These are phyloP conservation scores for Piaya cayana DNA, from an alignment of 2,113 vertebrate species.

Conservation along the genomic window DNA sequence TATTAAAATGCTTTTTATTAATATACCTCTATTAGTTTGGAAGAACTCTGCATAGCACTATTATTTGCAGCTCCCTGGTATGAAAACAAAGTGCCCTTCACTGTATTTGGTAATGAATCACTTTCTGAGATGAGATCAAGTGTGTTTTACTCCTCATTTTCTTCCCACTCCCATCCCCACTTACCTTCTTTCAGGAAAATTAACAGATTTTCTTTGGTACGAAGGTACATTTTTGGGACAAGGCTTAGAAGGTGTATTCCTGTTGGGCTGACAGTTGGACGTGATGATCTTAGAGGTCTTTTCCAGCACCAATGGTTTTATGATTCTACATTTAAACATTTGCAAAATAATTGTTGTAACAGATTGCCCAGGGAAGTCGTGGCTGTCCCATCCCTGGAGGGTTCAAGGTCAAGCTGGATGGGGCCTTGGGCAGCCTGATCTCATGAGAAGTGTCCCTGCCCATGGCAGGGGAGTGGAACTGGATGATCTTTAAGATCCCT, in stretches of 20 bases:
- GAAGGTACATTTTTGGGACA: background rate
- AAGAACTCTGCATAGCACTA: background rate
- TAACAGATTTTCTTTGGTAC: background rate
- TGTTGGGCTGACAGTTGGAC: too few species aligned
- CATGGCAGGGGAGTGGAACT: too few species aligned
- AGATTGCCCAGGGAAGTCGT: background rate
- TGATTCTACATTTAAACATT: background rate
- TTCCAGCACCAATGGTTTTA: too few species aligned
- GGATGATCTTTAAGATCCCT: too few species aligned
- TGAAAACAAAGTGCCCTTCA: background rate
- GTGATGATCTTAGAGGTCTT: too few species aligned
- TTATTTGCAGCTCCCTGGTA: background rate
- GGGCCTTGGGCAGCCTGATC: too few species aligned
- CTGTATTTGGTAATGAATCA: background rate
- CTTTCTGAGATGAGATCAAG: background rate
- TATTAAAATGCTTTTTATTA: background rate
- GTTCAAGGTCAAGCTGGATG: too few species aligned
- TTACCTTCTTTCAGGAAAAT: background rate
- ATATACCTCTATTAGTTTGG: background rate
- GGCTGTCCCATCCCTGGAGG: too few species aligned
- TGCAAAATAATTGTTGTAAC: background rate
- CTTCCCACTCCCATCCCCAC: background rate
- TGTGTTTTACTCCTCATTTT: background rate
- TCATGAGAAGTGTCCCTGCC: too few species aligned
- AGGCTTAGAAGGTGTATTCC: too few species aligned